Conservation (phyloP, 2,888 invertebrate species). For the Harpalus rufipes region DNA sequence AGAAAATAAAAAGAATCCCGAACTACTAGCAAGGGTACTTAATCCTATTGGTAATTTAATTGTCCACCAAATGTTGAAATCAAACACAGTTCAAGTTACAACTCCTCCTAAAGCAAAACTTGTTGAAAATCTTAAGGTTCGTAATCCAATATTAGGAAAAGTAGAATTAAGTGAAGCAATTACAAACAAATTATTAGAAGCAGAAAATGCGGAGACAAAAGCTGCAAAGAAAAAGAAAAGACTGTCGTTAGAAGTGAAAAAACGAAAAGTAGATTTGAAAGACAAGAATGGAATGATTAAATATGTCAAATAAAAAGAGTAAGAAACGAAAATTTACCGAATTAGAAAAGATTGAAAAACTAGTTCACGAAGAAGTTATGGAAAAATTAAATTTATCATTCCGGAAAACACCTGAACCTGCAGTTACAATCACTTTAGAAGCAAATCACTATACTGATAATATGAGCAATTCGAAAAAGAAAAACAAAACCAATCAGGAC, state of each 20-base stretch:
- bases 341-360: slow-evolving; percentile 16
- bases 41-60: slow-evolving; percentile 62
- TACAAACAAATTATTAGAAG: slow-evolving; percentile 69
- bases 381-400: slow-evolving; percentile 25
- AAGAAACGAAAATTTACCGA: slow-evolving; percentile 60
- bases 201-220: slow-evolving; percentile 47
- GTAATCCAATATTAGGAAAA: slow-evolving; percentile 73
- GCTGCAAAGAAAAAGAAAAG: slow-evolving; percentile 66
- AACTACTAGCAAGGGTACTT: slow-evolving; percentile 39
- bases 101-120: slow-evolving; percentile 67
- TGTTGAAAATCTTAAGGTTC: slow-evolving; percentile 71
- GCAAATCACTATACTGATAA: no score
- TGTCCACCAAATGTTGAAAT: slow-evolving; percentile 65
- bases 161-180: slow-evolving; percentile 71
- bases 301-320: slow-evolving; percentile 52
- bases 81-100: slow-evolving; percentile 37
- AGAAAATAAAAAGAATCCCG: slow-evolving; percentile 33
- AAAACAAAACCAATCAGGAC: background rate
- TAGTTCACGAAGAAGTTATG: slow-evolving; percentile 24
- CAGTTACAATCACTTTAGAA: no score
- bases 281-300: slow-evolving; percentile 67
- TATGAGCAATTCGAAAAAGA: no score
- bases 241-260: slow-evolving; percentile 41
- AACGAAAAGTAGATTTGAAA: slow-evolving; percentile 17
- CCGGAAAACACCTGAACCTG: background rate